phyloP scores from a whole-genome alignment of 1,140 invertebrate species.

The Sarcophaga bullata region DNA sequence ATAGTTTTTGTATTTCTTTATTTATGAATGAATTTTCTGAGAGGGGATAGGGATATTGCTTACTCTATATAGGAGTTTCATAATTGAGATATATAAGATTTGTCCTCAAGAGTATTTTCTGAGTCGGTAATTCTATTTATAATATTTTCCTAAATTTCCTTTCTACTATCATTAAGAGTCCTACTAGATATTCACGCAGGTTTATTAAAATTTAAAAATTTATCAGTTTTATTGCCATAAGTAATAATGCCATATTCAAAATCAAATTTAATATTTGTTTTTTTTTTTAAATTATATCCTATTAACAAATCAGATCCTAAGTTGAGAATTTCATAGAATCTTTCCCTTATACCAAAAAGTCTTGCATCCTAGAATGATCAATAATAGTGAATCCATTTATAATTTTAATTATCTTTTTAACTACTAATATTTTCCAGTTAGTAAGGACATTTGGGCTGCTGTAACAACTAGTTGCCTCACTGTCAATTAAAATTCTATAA shows the following conservation, averaged over 20 bases:
- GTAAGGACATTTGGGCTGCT: background rate
- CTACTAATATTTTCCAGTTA: background rate
- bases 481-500: background rate
- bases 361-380: background rate
- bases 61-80: constrained; percentile 32
- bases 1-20: constrained; percentile 35
- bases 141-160: background rate
- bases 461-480: background rate
- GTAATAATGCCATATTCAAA: background rate
- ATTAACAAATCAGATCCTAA: background rate
- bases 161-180: background rate
- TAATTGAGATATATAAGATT: background rate
- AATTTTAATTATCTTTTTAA: background rate
- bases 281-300: constrained; percentile 1
- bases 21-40: constrained; percentile 32
- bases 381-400: background rate
- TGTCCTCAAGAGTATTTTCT: background rate
- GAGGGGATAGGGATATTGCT: constrained; percentile 35
- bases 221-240: background rate
- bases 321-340: background rate
- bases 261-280: background rate
- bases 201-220: background rate
- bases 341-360: background rate
- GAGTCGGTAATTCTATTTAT: background rate
- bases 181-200: too few relatives aligned